These are phyloP conservation scores for Lepidonotus clava DNA, from an alignment of 2,888 invertebrate genomes.

Conservation along the genomic window DNA sequence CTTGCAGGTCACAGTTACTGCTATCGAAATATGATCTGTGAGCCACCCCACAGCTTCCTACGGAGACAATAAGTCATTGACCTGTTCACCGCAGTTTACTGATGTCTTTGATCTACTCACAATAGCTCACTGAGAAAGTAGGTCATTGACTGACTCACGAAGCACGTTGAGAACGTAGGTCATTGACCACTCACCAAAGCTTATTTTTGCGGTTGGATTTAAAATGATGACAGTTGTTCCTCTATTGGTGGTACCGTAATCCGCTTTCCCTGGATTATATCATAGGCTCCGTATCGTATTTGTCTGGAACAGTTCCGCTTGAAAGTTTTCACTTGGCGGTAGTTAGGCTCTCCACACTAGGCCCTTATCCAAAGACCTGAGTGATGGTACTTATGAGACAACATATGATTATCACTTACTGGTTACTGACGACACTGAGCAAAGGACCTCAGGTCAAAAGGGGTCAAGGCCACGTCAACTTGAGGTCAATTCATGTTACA, in stretches of 20 bases:
- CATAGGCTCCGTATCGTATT: neutral
- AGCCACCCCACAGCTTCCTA: no score
- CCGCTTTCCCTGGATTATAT: neutral
- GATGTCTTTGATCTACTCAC: no score
- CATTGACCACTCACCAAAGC: no score
- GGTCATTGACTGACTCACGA: no score
- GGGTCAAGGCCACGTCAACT: constrained; percentile 41
- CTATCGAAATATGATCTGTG: no score
- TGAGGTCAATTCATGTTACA: neutral
- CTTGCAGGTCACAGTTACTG: no score
- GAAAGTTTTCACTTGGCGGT: neutral
- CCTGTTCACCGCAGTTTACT: no score
- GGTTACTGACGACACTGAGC: neutral
- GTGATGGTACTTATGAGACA: constrained; percentile 1
- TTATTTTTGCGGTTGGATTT: no score
- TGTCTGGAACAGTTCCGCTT: constrained; percentile 8
- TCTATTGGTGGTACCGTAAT: neutral
- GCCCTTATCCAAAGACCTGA: neutral
- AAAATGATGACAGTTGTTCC: no score
- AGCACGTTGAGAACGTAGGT: no score
- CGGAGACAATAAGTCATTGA: no score
- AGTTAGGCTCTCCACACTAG: constrained; percentile 7
- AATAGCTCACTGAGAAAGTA: no score
- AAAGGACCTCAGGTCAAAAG: neutral
- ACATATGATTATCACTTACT: neutral